phyloP scores from a whole-genome alignment of 30 jellyfish, hydroid and myxozoan genomes.

The Aurelia aurita region DNA sequence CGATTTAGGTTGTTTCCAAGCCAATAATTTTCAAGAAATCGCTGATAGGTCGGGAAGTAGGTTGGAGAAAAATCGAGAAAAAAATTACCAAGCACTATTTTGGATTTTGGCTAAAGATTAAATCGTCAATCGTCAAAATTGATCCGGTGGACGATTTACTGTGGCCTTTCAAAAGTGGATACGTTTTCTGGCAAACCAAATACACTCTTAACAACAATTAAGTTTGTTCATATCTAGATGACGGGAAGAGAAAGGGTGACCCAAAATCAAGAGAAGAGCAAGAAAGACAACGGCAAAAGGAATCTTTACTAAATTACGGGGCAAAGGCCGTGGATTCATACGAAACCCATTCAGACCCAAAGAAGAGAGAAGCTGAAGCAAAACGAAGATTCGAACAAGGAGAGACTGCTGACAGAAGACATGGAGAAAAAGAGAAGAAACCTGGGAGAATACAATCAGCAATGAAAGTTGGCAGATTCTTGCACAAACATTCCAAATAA shows the following conservation, averaged over 20 bases:
- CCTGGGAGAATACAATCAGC: constrained; percentile 71
- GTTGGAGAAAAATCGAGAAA: too few species aligned
- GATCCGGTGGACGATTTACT: too few species aligned
- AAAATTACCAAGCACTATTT: too few species aligned
- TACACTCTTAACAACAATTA: too few species aligned
- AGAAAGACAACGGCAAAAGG: constrained; percentile 36
- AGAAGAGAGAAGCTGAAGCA: constrained; percentile 78
- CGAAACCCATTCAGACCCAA: constrained; percentile 66
- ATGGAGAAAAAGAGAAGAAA: constrained; percentile 39
- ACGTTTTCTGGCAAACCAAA: too few species aligned
- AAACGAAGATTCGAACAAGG: constrained; percentile 53
- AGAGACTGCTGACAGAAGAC: constrained; percentile 57
- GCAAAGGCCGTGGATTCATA: constrained; percentile 49
- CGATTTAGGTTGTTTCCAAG: too few species aligned
- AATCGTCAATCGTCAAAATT: too few species aligned
- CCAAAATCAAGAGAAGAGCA: constrained; percentile 47
- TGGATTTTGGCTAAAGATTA: too few species aligned
- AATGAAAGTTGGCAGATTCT: constrained; percentile 61
- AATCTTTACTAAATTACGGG: constrained; percentile 36
- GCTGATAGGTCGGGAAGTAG: too few species aligned
- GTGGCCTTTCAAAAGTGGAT: too few species aligned
- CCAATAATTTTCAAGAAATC: too few species aligned
- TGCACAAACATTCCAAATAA: constrained; percentile 63
- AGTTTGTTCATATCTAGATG: background rate
- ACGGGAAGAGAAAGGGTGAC: constrained; percentile 21